Evolutionary conservation across 2,888 invertebrate species (phyloP).

Genomic region (Caenorhabditis sp.): DNA sequence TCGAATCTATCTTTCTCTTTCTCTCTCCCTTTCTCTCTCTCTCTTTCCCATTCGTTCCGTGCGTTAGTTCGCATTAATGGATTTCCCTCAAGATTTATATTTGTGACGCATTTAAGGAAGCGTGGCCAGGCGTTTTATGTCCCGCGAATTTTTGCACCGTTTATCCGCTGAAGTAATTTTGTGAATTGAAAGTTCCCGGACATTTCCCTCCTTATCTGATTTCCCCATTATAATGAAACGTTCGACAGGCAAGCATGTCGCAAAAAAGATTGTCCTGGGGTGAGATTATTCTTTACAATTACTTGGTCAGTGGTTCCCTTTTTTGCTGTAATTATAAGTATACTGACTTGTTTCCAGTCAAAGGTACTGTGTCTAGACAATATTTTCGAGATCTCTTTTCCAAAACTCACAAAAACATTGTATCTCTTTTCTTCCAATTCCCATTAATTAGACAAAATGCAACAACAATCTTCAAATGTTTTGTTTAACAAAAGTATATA

Average conservation of each 20-base stretch:
- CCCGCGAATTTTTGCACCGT: conserved; percentile 9
- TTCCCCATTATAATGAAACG: conserved; percentile 3
- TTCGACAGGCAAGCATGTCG: not conserved
- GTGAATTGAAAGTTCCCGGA: conserved; percentile 3
- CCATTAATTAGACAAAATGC: no score
- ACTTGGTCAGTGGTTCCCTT: not conserved
- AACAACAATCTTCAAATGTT: no score
- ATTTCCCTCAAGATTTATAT: conserved; percentile 48
- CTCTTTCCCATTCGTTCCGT: conserved; percentile 26
- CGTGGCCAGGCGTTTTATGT: conserved; percentile 26
- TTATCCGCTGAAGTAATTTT: not conserved
- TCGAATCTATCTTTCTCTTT: conserved; percentile 4
- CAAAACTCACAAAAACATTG: no score
- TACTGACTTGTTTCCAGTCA: no score
- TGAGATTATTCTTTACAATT: conserved; percentile 33
- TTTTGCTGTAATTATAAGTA: no score
- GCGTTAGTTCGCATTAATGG: conserved; percentile 49
- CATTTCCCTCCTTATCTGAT: not conserved
- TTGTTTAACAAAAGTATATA: no score
- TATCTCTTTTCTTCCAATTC: no score
- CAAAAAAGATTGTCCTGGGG: conserved; percentile 18
- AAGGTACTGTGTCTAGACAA: no score
- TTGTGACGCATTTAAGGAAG: conserved; percentile 35
- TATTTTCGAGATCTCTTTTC: no score
- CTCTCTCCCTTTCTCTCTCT: conserved; percentile 16